phyloP scores from a whole-genome alignment of 2,797 vertebrate genomes.

The Malurus splendens region DNA sequence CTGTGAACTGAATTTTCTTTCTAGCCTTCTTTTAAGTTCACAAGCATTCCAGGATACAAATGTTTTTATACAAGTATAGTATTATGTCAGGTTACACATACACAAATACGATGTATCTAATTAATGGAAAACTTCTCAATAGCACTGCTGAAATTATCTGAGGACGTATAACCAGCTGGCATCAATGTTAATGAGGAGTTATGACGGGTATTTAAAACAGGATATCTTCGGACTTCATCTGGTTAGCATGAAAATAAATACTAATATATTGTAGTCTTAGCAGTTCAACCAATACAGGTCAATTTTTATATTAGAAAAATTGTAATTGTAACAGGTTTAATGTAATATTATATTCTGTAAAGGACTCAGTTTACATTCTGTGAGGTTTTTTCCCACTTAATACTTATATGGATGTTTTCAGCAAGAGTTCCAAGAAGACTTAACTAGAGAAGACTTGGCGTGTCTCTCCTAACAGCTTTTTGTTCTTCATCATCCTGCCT shows the following conservation, averaged over 20 bases:
- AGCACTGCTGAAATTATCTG: background rate
- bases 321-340: background rate
- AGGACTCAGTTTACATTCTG: background rate
- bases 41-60: background rate
- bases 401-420: background rate
- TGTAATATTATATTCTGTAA: background rate
- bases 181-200: background rate
- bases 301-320: background rate
- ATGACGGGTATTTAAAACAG: background rate
- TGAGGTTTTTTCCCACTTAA: background rate
- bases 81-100: background rate
- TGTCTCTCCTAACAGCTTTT: background rate
- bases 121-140: background rate
- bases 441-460: background rate
- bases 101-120: accelerated
- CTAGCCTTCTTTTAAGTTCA: background rate
- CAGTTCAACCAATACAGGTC: background rate
- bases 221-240: background rate
- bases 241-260: background rate
- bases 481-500: background rate
- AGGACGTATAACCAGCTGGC: background rate
- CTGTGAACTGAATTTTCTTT: background rate
- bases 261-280: background rate
- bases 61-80: background rate
- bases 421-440: background rate